Evolutionary conservation across 37 sponge, comb jelly and placozoan genomes (phyloP).

Genomic region (Beroe forskalii): DNA sequence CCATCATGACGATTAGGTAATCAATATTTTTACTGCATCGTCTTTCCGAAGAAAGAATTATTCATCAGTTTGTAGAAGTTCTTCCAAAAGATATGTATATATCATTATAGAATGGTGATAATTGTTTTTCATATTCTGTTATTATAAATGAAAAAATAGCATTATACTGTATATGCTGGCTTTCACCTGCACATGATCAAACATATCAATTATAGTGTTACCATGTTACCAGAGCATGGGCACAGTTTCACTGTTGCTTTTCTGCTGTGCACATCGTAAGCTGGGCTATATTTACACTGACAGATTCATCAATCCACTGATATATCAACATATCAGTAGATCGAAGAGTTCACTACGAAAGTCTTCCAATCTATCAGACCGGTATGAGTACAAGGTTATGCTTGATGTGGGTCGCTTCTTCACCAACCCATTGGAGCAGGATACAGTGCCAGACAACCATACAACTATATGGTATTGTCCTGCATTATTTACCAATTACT

Average conservation of each 20-base stretch:
- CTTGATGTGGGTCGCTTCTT: too few species aligned
- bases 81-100: too few species aligned
- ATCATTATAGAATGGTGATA: too few species aligned
- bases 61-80: conserved; percentile 7
- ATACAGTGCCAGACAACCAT: too few species aligned
- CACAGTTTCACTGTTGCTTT: not conserved
- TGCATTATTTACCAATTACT: too few species aligned
- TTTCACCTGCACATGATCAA: not conserved
- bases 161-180: not conserved
- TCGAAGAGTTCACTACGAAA: not conserved
- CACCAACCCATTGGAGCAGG: too few species aligned
- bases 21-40: too few species aligned
- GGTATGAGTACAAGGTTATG: too few species aligned
- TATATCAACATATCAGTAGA: not conserved
- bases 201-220: not conserved
- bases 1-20: too few species aligned
- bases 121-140: not conserved
- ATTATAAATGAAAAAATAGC: not conserved
- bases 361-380: not conserved
- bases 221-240: not conserved
- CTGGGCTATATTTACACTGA: not conserved
- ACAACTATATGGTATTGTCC: too few species aligned
- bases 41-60: conserved; percentile 52
- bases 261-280: not conserved
- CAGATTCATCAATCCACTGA: not conserved